Conservation (phyloP, 2,888 invertebrate species). For the Calliphora vomitoria region DNA sequence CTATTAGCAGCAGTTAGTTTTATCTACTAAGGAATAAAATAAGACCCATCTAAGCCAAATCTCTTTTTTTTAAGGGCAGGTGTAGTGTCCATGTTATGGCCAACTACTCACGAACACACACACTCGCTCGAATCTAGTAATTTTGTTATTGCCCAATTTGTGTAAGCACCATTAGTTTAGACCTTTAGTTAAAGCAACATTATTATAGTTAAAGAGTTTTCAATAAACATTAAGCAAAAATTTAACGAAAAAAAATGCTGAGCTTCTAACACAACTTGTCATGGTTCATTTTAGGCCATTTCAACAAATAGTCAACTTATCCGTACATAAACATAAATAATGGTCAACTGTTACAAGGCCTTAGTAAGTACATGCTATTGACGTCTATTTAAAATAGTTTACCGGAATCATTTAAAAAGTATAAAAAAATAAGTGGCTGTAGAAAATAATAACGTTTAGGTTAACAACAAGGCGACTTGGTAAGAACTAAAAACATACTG, state of each 20-base stretch:
- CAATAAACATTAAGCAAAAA: conserved; percentile 48
- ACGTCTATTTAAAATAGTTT: conserved; percentile 21
- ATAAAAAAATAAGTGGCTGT: neutral
- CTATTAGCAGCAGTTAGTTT: no score
- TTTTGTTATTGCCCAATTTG: conserved; percentile 58
- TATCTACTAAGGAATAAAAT: neutral
- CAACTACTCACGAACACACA: conserved; percentile 10
- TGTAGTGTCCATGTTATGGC: neutral
- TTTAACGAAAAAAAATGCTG: conserved; percentile 7
- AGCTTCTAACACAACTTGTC: neutral
- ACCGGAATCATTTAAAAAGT: neutral
- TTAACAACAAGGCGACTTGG: no score
- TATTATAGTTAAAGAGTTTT: conserved; percentile 65
- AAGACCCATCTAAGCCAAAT: neutral
- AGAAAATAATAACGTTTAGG: neutral
- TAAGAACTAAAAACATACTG: no score
- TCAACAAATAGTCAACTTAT: neutral
- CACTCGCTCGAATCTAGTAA: neutral
- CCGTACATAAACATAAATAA: neutral
- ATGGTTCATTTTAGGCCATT: conserved; percentile 5
- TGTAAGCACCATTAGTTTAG: conserved; percentile 66
- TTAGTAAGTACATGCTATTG: neutral
- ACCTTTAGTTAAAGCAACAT: conserved; percentile 53
- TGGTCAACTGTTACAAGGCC: conserved; percentile 6
- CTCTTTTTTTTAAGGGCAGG: neutral